These are phyloP conservation scores for Rhodeus uyekii DNA, from an alignment of 2,797 vertebrate species.

Conservation along the genomic window DNA sequence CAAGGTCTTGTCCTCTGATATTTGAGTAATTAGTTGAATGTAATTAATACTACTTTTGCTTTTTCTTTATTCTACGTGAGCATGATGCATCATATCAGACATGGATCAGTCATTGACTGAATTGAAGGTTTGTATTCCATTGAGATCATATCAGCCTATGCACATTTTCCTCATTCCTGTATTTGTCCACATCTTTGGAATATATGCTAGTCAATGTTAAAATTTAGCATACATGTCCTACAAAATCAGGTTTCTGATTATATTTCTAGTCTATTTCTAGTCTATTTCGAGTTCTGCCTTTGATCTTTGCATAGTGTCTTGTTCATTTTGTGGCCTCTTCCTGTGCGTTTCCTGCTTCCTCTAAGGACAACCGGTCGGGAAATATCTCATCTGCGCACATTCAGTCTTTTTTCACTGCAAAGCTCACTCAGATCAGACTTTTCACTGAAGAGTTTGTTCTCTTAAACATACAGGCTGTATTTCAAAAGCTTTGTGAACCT, in stretches of 20 bases:
- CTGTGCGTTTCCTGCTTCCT: constrained; percentile 47
- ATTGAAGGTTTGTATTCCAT: neutral
- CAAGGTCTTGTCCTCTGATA: neutral
- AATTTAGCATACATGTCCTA: neutral
- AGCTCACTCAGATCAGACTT: neutral
- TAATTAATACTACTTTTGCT: neutral
- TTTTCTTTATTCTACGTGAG: neutral
- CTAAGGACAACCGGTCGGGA: neutral
- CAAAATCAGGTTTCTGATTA: neutral
- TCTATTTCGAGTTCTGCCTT: too few species aligned
- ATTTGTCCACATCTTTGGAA: neutral
- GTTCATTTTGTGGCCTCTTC: constrained; percentile 39
- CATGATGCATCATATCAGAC: neutral
- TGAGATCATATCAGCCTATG: constrained; percentile 1
- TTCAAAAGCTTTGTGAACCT: neutral
- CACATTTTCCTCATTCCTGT: neutral
- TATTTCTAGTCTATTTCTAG: too few species aligned
- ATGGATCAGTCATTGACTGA: neutral
- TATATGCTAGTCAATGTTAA: neutral
- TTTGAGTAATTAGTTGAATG: neutral
- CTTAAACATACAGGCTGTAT: neutral
- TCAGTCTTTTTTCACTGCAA: neutral
- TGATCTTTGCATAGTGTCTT: neutral
- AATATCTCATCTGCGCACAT: constrained; percentile 23
- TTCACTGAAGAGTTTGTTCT: neutral